phyloP scores from a whole-genome alignment of 1,140 invertebrate species.

The Halotydeus destructor region DNA sequence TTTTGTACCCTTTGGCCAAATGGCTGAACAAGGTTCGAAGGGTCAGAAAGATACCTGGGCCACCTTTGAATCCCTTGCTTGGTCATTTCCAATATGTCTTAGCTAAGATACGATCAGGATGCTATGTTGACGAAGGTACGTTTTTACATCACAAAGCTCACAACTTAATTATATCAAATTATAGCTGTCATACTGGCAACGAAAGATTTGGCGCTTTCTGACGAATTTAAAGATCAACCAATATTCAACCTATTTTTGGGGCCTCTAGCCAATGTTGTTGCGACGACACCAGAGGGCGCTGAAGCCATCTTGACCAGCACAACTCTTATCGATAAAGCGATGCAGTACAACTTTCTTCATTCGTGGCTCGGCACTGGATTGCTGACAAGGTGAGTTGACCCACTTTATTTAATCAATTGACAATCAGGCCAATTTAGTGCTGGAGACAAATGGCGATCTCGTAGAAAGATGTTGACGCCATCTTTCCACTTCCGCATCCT shows the following conservation, averaged over 20 bases:
- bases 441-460: constrained; percentile 27
- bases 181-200: constrained; percentile 15
- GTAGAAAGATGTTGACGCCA: constrained; percentile 31
- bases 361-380: constrained; percentile 40
- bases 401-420: too few species aligned
- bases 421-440: too few species aligned
- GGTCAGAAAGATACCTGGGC: too few species aligned
- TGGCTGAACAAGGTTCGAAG: too few species aligned
- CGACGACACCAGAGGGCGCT: too few species aligned
- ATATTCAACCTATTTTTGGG: constrained; percentile 19
- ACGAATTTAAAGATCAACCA: too few species aligned
- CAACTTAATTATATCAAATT: constrained; percentile 17
- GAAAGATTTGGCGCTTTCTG: too few species aligned
- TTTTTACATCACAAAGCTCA: too few species aligned
- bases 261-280: constrained; percentile 15
- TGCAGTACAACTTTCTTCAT: constrained; percentile 40
- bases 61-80: too few species aligned
- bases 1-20: too few species aligned
- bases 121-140: neutral
- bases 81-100: too few species aligned
- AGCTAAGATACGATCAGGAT: too few species aligned
- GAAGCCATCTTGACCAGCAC: constrained; percentile 38
- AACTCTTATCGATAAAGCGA: constrained; percentile 40
- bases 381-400: constrained; percentile 36
- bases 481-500: constrained; percentile 34